These are phyloP conservation scores for Nomada ruficornis DNA, from an alignment of 2,888 invertebrate species.

Conservation along the genomic window DNA sequence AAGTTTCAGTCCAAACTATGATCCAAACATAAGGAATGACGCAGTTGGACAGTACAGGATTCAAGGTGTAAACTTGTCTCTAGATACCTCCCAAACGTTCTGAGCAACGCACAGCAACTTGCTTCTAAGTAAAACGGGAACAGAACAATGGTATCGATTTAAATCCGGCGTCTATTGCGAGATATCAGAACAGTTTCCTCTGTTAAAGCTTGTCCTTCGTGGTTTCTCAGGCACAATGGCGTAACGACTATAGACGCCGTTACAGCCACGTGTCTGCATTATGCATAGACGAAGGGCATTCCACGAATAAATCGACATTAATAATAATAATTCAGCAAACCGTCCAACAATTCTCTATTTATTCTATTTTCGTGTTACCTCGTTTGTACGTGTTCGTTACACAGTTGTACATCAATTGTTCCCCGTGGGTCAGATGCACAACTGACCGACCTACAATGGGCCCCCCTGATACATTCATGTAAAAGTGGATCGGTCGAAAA, in stretches of 20 bases:
- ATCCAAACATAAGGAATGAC: no score
- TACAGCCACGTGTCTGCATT: slow-evolving; percentile 30
- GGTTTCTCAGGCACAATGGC: slow-evolving; percentile 46
- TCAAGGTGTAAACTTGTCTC: no score
- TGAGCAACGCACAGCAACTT: no score
- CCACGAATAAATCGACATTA: slow-evolving; percentile 55
- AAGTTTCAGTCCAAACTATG: no score
- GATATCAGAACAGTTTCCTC: slow-evolving; percentile 6
- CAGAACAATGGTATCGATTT: slow-evolving; percentile 11
- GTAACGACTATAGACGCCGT: slow-evolving; percentile 37
- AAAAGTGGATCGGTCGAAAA: slow-evolving; percentile 13
- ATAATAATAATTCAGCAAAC: slow-evolving; percentile 48
- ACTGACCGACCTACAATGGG: not conserved
- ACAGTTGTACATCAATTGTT: not conserved
- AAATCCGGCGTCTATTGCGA: slow-evolving; percentile 31
- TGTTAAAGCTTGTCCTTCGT: slow-evolving; percentile 43
- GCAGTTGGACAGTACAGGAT: no score
- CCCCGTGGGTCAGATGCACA: not conserved
- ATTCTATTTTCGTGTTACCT: not conserved
- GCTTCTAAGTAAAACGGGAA: not conserved
- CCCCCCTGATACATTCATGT: not conserved
- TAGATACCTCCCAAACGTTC: no score
- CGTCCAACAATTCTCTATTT: not conserved
- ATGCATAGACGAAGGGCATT: slow-evolving; percentile 42
- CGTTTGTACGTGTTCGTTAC: not conserved